These are phyloP conservation scores for Phaenicophaeus curvirostris DNA, from an alignment of 2,797 vertebrate species.

Conservation along the genomic window DNA sequence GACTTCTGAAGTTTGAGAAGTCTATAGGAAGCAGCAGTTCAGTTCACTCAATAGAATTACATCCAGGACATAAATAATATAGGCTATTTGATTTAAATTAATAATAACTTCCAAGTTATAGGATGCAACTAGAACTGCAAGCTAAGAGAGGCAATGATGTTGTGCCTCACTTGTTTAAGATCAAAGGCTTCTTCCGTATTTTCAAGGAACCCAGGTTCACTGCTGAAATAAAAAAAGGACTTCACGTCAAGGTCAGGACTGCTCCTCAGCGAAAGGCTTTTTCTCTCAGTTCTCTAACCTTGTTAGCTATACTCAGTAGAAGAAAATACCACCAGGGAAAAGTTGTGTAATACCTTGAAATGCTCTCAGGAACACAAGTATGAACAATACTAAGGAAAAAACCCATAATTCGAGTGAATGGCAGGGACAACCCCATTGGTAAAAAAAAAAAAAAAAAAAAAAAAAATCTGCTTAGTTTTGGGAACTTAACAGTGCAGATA, in stretches of 20 bases:
- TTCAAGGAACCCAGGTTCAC: neutral
- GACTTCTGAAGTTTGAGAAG: neutral
- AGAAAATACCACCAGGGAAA: neutral
- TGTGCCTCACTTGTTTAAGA: neutral
- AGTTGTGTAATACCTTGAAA: neutral
- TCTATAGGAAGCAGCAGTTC: neutral
- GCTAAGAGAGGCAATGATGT: neutral
- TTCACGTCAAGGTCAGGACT: neutral
- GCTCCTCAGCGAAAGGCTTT: neutral
- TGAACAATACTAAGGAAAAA: neutral
- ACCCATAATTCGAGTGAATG: neutral
- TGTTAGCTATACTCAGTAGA: neutral
- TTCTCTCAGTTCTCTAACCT: neutral
- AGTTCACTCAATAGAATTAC: neutral
- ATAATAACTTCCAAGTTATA: neutral
- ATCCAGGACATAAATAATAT: neutral
- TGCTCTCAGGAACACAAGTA: neutral
- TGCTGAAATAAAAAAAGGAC: neutral
- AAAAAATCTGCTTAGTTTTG: neutral
- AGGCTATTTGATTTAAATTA: neutral
- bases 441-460: neutral
- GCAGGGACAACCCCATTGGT: neutral
- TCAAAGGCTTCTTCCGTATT: neutral
- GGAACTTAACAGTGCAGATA: neutral
- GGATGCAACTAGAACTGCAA: neutral